Evolutionary conservation across 2,113 vertebrate species (phyloP).

Genomic region (Menidia beryllina): DNA sequence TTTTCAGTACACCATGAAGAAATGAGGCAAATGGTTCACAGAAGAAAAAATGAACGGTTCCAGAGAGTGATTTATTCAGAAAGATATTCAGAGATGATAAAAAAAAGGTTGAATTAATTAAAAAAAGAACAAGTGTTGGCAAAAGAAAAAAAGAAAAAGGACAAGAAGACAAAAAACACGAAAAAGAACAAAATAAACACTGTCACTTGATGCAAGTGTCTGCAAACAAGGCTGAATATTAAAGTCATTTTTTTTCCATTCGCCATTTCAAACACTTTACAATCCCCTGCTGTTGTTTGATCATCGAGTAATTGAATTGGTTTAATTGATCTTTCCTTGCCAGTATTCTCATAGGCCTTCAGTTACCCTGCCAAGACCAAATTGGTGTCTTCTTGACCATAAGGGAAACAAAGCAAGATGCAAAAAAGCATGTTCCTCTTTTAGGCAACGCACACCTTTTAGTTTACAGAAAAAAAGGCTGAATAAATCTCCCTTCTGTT

Average conservation of each 20-base stretch:
- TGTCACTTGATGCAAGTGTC: neutral
- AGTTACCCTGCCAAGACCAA: neutral
- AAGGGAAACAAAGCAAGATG: conserved; percentile 3
- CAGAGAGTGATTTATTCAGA: neutral
- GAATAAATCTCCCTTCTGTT: conserved; percentile 33
- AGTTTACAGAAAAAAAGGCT: conserved; percentile 25
- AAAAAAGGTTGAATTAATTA: no score
- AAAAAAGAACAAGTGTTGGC: neutral
- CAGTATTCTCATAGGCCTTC: conserved; percentile 1
- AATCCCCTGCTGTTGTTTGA: conserved; percentile 17
- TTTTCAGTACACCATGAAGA: conserved; percentile 16
- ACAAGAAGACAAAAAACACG: neutral
- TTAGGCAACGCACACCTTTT: conserved; percentile 16
- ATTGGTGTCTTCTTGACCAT: conserved; percentile 8
- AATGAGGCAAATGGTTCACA: conserved; percentile 10
- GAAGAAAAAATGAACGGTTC: neutral
- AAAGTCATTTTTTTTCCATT: conserved; percentile 4
- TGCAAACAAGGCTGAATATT: conserved; percentile 11
- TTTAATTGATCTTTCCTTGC: neutral
- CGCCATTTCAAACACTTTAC: conserved; percentile 19
- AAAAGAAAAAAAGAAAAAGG: neutral
- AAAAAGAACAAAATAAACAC: neutral
- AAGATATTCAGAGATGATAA: neutral
- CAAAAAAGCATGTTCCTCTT: neutral
- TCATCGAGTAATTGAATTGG: conserved; percentile 34